Evolutionary conservation across 1,140 invertebrate species (phyloP), one percentile per base, ranked within the genome.

Genomic region (Drosophila lini): DNA sequence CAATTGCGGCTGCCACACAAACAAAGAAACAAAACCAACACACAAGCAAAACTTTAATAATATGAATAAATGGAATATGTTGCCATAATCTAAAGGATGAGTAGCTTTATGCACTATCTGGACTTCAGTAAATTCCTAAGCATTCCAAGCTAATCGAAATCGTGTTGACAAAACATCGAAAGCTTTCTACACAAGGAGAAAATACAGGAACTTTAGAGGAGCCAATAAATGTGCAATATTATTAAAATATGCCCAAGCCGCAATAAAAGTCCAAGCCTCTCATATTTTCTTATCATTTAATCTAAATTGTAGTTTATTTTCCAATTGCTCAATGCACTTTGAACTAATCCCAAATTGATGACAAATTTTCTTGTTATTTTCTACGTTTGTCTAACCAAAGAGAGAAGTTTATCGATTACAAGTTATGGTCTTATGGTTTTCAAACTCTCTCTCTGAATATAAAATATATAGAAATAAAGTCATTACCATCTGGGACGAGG

Each of bases 401-500:
- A 22, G 3, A 36, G 22, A 55, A 55, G 19, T 55, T 69, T 65
- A 41, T 69, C 61, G 65, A 67, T 65, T 53, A 45, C 44, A 55
- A 67, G 65, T 70, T 71, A 70, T 71, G 64, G 68, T 70, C 64
- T 70, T 71, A 70, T 70, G 68, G 36, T 58, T 71, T 47, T 34
- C 34, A 47, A 34, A 45, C 45, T 48, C 9, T 16, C 28, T 36
- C 32, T 47, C 9, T 47, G 65, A 56, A 63, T 52, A 48, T 28
- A 71, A 22, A 71, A 58, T 50, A 48, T 61, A 61, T 67, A 63
- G 57, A 76, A 64, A 82, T 82, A 77, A 85, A 85, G 81, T 88
- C 84, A 86, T 81, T 63, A 63, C 59, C 74, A 70, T 60, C 74
- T 56, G 63, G 47, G 38, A 31, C 25, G 38, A 25, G 74, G 16